Evolutionary conservation across 2,888 invertebrate genomes (phyloP), one percentile per base, ranked within the genome.

Genomic region (Reticulitermes lucifugus): DNA sequence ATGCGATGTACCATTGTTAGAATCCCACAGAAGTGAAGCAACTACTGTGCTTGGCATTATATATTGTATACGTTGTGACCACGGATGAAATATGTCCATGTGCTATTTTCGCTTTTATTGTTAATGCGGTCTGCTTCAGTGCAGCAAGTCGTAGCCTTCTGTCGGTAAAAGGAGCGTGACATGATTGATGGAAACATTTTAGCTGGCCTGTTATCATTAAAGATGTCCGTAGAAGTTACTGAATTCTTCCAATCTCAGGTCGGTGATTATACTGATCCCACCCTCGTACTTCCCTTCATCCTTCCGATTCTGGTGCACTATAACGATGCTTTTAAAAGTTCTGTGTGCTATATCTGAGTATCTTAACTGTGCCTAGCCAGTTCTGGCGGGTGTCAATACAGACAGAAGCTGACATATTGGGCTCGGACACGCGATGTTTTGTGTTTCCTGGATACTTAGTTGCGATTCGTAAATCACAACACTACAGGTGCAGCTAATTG

Each of bases 101-200:
- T 70, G 6, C 10, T 70, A 25, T 29, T 35, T 73, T 18, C 25
- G n/a, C 73, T 73, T 73, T 73, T 73, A 73, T 41, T 41, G 21
- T 73, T 73, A 73, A 73, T 73, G 73, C 73, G 7, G 12, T 46
- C 46, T 12, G 9, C 73, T 73, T 73, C 14, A 35, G 18, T 21
- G 73, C 2, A 29, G 5, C 41, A 65, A 29, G 77, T 51, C 22
- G 1, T 51, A 41, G n/a, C n/a, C 35, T 77, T 46, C 21, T n/a
- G 43, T n/a, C 2, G 35, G 22, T 77, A 73, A 41, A 77, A 77
- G 77, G 43, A 77, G 46, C 46, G 46, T n/a, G 43, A 77, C 46
- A 77, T 77, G 77, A 77, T 77, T 77, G 46, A 77, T 77, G 77
- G n/a, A 46, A 46, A 46, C 77, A n/a, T 43, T 77, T 77, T 77